These are phyloP conservation scores for Cladopsammia gracilis DNA, from an alignment of 64 coral and sea anemone genomes.

Conservation along the genomic window DNA sequence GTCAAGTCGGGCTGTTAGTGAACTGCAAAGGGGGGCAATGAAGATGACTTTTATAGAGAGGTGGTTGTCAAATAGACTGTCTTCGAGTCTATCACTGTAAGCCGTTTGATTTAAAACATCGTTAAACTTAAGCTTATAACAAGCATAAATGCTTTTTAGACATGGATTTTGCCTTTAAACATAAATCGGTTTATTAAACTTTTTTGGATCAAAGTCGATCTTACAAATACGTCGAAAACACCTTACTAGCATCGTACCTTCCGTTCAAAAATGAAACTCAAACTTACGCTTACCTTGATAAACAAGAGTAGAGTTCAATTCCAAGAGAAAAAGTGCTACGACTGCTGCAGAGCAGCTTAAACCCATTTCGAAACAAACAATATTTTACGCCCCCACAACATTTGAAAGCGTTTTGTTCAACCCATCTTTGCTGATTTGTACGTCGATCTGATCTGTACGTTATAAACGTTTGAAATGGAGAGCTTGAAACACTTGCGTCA, in stretches of 20 bases:
- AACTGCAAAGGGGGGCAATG: too few relatives aligned
- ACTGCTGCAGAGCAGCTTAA: constrained; percentile 4
- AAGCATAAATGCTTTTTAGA: too few relatives aligned
- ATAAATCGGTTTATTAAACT: too few relatives aligned
- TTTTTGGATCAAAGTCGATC: too few relatives aligned
- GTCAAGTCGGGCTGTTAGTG: neutral
- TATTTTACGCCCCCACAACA: neutral
- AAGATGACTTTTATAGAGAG: too few relatives aligned
- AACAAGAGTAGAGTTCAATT: neutral
- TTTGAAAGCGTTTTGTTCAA: neutral
- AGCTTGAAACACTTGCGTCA: neutral
- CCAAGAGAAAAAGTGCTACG: neutral
- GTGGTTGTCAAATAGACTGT: too few relatives aligned
- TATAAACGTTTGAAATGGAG: neutral
- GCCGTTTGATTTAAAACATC: too few relatives aligned
- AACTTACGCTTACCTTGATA: constrained; percentile 1
- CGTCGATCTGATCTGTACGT: neutral
- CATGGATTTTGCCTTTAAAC: too few relatives aligned
- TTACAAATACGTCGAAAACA: too few relatives aligned
- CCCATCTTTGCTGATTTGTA: neutral
- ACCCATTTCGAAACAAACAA: neutral
- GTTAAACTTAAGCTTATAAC: too few relatives aligned
- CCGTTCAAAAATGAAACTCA: neutral
- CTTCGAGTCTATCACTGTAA: too few relatives aligned
- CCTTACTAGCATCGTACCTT: neutral